phyloP scores from a whole-genome alignment of 2,113 vertebrate species.

The Phainopepla nitens region DNA sequence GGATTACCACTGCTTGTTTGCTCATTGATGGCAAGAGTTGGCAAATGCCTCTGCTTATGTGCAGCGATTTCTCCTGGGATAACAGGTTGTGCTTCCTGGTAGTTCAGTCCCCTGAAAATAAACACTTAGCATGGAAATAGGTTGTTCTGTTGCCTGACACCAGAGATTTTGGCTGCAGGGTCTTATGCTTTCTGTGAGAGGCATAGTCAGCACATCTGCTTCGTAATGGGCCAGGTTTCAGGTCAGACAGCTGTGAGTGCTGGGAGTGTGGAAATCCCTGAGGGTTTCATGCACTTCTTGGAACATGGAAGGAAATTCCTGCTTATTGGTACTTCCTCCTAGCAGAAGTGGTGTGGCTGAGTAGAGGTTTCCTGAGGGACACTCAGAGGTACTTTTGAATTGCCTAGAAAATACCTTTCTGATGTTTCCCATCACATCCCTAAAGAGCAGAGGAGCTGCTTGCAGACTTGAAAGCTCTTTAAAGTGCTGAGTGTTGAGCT shows the following conservation, averaged over 20 bases:
- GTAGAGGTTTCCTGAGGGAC: background rate
- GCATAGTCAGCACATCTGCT: background rate
- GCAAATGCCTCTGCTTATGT: background rate
- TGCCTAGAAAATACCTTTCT: background rate
- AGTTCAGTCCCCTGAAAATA: background rate
- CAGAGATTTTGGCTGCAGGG: background rate
- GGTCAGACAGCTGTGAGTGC: background rate
- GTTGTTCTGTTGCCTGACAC: background rate
- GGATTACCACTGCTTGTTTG: background rate
- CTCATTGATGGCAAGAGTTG: background rate
- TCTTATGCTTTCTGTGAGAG: background rate
- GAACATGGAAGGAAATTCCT: background rate
- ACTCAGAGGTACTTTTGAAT: background rate
- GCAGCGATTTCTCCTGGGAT: background rate
- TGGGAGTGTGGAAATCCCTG: background rate
- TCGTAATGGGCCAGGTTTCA: background rate
- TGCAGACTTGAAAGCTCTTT: slow-evolving; percentile 24
- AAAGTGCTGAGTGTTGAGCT: slow-evolving; percentile 55
- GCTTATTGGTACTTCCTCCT: background rate
- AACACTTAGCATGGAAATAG: background rate
- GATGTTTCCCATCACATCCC: background rate
- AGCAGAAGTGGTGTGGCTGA: background rate
- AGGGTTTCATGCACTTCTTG: background rate
- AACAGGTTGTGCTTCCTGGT: background rate
- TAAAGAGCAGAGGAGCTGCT: background rate